Evolutionary conservation across 1,140 invertebrate species (phyloP), one percentile per base, ranked within the genome.

Genomic region (Pemphigus obesinymphae): DNA sequence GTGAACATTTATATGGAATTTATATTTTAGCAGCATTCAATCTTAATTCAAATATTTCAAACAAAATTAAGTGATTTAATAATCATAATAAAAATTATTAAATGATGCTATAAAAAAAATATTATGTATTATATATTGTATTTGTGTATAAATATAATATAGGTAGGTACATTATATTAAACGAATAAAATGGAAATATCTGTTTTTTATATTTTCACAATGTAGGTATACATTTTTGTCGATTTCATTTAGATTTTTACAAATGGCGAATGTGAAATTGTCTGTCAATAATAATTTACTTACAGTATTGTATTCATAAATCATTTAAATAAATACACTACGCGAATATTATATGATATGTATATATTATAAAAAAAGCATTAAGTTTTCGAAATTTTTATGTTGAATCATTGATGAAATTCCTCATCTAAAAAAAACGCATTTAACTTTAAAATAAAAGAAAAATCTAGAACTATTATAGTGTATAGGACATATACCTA

Each of bases 271-370:
- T 43, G 11, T 7, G 37, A 70, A 66, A 26, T 43, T 43, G 66
- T 43, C 37, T 43, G 66, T 70, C 66, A 70, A 70, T 34, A 70
- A 70, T 26, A 23, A 45, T 43, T 70, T 43, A 70, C 37, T 70
- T 23, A 26, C 11, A 70, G 11, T n/a, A 70, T 43, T 70, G 26
- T 43, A 70, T 70, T 70, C 37, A 70, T 43, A 70, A 70, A 70
- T 70, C 66, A 70, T 70, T 13, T 37, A 29, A n/a, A 50, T 50
- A 66, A 37, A 17, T 17, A 26, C 10, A 37, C 31, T 11, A 8
- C 8, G 17, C 8, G 17, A 34, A 66, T n/a, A 20, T 7, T 10
- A 43, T 43, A 43, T 70, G 15, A n/a, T 43, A 43, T 37, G 20
- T 37, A 68, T n/a, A 68, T 37, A 68, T 61, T 66, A n/a, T 40